Conservation (phyloP, 1,140 invertebrate species). For the Cydia pomonella region DNA sequence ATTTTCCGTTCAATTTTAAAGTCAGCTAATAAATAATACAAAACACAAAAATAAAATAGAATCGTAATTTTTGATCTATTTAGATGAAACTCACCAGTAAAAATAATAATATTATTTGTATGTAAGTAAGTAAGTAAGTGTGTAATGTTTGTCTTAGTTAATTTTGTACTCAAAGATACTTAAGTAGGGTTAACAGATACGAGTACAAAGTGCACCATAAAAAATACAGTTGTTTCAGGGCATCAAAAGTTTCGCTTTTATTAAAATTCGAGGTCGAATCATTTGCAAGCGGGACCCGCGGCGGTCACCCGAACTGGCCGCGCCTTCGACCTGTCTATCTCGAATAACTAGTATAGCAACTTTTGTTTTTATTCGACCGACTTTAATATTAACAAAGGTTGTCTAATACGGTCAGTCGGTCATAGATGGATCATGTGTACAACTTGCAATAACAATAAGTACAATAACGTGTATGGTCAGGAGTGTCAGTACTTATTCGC, state of each 20-base stretch:
- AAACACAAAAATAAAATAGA: too few relatives aligned
- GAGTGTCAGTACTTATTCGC: not conserved
- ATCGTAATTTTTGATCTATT: too few relatives aligned
- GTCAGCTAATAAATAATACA: too few relatives aligned
- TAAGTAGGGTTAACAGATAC: too few relatives aligned
- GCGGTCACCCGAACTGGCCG: slow-evolving; percentile 36
- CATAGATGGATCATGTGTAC: slow-evolving; percentile 31
- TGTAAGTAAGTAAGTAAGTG: too few relatives aligned
- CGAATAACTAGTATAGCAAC: slow-evolving; percentile 69
- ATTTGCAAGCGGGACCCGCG: slow-evolving; percentile 51
- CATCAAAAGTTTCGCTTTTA: slow-evolving; percentile 47
- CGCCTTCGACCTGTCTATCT: slow-evolving; percentile 57
- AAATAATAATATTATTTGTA: too few relatives aligned
- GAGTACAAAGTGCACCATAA: not conserved
- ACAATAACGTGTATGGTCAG: slow-evolving; percentile 11
- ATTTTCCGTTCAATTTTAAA: too few relatives aligned
- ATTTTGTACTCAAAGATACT: too few relatives aligned
- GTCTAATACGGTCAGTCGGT: slow-evolving; percentile 31
- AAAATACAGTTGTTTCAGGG: slow-evolving; percentile 33
- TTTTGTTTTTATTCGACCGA: slow-evolving; percentile 71
- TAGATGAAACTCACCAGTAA: too few relatives aligned
- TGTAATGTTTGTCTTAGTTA: too few relatives aligned
- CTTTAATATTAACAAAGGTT: slow-evolving; percentile 45
- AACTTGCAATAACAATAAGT: slow-evolving; percentile 5
- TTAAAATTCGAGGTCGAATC: slow-evolving; percentile 52